A percentile compares a stretch with the other conserved stretches of the same genome.
These are phyloP conservation scores for Cichladusa arquata DNA, from an alignment of 2,113 vertebrate species.

Conservation along the genomic window DNA sequence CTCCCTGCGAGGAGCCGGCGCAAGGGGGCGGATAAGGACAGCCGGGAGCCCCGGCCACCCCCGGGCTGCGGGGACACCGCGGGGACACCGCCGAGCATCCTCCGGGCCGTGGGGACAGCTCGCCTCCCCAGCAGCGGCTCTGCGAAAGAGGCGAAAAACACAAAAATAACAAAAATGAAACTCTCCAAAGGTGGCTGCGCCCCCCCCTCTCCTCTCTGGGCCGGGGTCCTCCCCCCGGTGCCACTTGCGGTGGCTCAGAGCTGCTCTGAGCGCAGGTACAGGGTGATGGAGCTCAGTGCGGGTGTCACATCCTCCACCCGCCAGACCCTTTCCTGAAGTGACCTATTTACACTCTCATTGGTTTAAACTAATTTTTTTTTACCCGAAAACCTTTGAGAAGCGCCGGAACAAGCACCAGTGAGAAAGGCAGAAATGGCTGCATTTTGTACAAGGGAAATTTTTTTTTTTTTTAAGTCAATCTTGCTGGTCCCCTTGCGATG, in stretches of 20 bases:
- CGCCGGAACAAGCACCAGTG: neutral
- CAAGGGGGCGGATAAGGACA: constrained; percentile 58
- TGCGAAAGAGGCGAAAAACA: fast-evolving
- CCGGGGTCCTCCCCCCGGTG: neutral
- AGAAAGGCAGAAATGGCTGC: neutral
- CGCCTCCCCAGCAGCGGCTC: neutral
- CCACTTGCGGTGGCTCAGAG: neutral
- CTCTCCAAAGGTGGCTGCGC: neutral
- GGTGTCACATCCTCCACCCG: neutral
- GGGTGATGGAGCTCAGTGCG: neutral
- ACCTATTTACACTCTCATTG: neutral
- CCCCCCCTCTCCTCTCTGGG: too few relatives aligned
- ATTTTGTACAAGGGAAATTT: neutral
- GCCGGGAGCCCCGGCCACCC: neutral
- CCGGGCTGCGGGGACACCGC: neutral
- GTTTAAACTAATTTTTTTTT: neutral
- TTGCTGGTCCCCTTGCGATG: neutral
- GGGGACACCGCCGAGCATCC: neutral
- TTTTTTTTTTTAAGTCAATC: neutral
- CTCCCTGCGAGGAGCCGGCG: neutral
- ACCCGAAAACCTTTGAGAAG: neutral
- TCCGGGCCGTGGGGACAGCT: neutral
- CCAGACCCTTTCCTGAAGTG: neutral
- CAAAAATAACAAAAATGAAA: neutral
- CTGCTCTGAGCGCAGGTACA: neutral